Conservation (phyloP, 2,113 vertebrate species). For the Centrocercus urophasianus region DNA sequence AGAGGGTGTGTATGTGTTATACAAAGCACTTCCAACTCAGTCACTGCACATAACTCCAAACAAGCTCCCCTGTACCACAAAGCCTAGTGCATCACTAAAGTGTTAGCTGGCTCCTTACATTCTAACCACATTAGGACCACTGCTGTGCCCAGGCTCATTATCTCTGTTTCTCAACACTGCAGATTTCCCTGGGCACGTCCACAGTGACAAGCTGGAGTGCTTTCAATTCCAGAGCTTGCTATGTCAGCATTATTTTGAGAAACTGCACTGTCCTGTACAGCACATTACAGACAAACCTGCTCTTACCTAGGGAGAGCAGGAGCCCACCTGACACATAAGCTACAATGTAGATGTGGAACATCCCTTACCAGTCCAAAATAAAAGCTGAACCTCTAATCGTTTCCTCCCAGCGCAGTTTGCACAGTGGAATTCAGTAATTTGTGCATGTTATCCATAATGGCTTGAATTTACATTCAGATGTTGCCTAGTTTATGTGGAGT, state of each 20-base stretch:
- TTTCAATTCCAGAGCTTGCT: neutral
- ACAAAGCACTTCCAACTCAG: neutral
- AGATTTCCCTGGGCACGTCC: neutral
- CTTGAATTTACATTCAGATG: neutral
- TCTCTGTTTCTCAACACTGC: neutral
- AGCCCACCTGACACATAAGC: neutral
- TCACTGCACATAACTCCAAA: neutral
- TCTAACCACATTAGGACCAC: rapidly evolving
- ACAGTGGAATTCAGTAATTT: neutral
- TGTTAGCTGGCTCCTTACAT: neutral
- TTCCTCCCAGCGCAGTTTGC: neutral
- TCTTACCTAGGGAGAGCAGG: neutral
- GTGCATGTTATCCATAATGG: neutral
- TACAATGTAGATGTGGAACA: neutral
- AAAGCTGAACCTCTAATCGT: neutral
- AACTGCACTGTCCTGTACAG: neutral
- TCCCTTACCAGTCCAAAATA: neutral
- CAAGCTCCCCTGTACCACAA: neutral
- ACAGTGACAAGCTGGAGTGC: neutral
- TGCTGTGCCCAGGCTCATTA: neutral
- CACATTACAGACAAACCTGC: neutral
- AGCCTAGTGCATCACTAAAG: neutral
- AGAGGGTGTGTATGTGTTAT: neutral
- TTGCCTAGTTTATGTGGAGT: neutral
- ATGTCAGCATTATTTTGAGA: neutral